These are phyloP conservation scores for Anthonomus grandis DNA, from an alignment of 1,140 invertebrate species.

Conservation along the genomic window DNA sequence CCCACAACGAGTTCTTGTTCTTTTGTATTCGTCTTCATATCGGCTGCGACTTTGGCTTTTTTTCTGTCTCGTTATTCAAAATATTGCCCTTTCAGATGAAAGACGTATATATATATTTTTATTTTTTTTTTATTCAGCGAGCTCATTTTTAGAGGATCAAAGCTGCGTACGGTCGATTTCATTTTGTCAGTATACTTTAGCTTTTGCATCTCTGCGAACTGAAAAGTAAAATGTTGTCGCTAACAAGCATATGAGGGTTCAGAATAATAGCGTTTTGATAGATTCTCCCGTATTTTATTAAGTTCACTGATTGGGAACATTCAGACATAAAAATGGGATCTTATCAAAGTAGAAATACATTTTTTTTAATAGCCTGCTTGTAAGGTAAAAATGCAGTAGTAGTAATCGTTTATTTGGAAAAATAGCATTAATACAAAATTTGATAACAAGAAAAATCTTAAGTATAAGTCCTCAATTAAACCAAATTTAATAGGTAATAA, in stretches of 20 bases:
- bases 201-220: not conserved
- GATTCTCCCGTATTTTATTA: constrained; percentile 6
- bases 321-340: constrained; percentile 4
- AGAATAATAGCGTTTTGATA: constrained; percentile 8
- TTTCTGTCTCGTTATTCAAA: constrained; percentile 28
- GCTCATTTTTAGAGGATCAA: constrained; percentile 25
- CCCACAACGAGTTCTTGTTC: constrained; percentile 24
- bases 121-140: constrained; percentile 20
- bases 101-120: constrained; percentile 23
- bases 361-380: no score
- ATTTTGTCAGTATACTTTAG: constrained; percentile 19
- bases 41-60: constrained; percentile 19
- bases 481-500: no score
- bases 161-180: constrained; percentile 20
- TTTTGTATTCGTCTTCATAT: constrained; percentile 28
- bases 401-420: no score
- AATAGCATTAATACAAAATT: no score
- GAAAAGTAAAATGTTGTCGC: constrained; percentile 21
- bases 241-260: constrained; percentile 17
- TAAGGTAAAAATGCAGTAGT: no score
- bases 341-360: no score
- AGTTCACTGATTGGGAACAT: constrained; percentile 3
- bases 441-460: no score
- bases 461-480: no score
- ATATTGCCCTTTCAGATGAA: constrained; percentile 24